Percentiles rank a stretch among this genome's conserved stretches.
phyloP scores from a whole-genome alignment of 1,140 invertebrate species.

The Elymnias hypermnestra region DNA sequence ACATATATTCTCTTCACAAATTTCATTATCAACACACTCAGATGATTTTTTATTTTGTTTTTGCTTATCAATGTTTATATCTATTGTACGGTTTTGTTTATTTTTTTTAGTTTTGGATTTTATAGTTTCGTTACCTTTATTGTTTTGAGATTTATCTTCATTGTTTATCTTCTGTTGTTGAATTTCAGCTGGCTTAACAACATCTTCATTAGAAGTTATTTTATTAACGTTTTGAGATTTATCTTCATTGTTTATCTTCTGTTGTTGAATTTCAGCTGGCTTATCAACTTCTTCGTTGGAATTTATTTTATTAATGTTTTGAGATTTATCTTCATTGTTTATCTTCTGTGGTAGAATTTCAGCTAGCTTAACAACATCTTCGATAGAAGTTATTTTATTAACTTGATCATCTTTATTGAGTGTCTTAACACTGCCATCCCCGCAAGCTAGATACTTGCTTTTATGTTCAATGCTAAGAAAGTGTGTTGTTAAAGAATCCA shows the following conservation, averaged over 20 bases:
- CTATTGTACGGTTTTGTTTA: background rate
- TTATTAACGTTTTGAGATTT: background rate
- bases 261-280: background rate
- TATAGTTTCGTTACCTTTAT: too few relatives aligned
- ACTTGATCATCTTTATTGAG: too few relatives aligned
- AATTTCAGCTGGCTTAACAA: background rate
- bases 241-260: background rate
- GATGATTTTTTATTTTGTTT: background rate
- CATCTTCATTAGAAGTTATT: background rate
- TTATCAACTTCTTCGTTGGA: background rate
- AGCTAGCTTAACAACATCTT: background rate
- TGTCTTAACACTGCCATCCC: background rate
- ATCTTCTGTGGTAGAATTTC: background rate
- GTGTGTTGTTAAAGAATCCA: constrained; percentile 9
- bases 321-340: background rate
- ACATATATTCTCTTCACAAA: constrained; percentile 3
- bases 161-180: too few relatives aligned
- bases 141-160: too few relatives aligned
- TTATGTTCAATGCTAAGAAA: constrained; percentile 16
- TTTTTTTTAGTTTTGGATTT: too few relatives aligned
- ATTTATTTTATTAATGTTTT: background rate
- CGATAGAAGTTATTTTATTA: background rate
- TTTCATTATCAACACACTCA: constrained; percentile 3
- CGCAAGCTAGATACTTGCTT: constrained; percentile 5
- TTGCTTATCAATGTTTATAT: background rate